Conservation (phyloP, 2,888 invertebrate species). For the Augiades crinisus region DNA sequence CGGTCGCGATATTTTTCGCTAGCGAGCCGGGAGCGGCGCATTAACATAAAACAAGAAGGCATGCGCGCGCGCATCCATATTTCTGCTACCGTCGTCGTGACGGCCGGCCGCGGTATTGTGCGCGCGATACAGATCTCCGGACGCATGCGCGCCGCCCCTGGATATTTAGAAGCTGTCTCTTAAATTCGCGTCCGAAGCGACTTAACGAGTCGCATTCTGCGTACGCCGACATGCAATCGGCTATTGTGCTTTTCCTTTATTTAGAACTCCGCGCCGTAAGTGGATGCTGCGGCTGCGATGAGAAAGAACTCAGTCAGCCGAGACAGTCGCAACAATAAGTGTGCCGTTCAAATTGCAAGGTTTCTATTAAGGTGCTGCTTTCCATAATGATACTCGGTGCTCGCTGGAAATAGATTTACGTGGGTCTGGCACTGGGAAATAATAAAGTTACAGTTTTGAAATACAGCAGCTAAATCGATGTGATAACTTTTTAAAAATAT, state of each 20-base stretch:
- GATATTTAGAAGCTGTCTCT: conserved; percentile 78
- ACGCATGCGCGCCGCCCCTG: conserved; percentile 69
- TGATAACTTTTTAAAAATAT: no score
- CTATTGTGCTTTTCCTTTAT: conserved; percentile 60
- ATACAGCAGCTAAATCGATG: no score
- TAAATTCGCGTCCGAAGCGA: conserved; percentile 66
- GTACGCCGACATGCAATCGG: conserved; percentile 66
- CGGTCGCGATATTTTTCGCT: conserved; percentile 60
- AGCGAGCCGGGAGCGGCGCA: conserved; percentile 60
- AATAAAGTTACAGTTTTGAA: background rate
- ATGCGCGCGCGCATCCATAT: conserved; percentile 68
- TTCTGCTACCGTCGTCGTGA: conserved; percentile 77
- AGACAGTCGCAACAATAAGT: conserved; percentile 22
- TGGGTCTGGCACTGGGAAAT: background rate
- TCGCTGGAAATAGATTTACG: conserved; percentile 5
- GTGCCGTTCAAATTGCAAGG: conserved; percentile 18
- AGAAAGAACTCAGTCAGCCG: conserved; percentile 22
- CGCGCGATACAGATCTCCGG: conserved; percentile 74
- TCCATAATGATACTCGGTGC: conserved; percentile 6
- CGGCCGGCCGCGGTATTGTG: conserved; percentile 72
- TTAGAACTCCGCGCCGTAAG: conserved; percentile 43
- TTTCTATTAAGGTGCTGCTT: conserved; percentile 19
- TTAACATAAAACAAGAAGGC: conserved; percentile 78
- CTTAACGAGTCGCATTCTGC: conserved; percentile 75
- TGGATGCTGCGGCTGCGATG: conserved; percentile 35